Percentiles rank a stretch among this genome's conserved stretches.
These are phyloP conservation scores for Phoxinus phoxinus DNA, from an alignment of 2,113 vertebrate genomes.

Conservation along the genomic window DNA sequence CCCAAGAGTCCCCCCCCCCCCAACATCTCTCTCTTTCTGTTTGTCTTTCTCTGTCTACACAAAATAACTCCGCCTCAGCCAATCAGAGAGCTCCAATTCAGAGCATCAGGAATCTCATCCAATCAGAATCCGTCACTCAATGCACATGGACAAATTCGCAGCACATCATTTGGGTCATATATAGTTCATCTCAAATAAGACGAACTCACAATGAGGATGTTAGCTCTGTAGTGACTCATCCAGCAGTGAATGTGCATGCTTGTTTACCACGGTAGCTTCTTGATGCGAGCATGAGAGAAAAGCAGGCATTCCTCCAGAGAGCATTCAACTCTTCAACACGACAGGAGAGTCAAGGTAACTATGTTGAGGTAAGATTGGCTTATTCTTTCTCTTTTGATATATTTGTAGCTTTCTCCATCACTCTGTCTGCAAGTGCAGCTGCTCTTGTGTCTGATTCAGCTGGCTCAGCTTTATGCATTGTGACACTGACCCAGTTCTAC, in stretches of 20 bases:
- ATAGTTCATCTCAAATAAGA: constrained; percentile 84
- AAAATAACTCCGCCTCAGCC: constrained; percentile 50
- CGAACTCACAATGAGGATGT: constrained; percentile 76
- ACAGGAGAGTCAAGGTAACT: not conserved
- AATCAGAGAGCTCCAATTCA: constrained; percentile 75
- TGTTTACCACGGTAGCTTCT: constrained; percentile 8
- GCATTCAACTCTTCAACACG: not conserved
- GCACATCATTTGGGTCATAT: constrained; percentile 87
- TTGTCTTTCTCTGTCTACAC: not conserved
- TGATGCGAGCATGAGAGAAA: not conserved
- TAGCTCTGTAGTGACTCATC: constrained; percentile 70
- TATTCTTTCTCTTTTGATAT: not conserved
- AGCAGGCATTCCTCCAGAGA: not conserved
- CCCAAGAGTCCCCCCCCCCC: not conserved
- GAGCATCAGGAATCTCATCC: constrained; percentile 72
- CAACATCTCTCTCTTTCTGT: constrained; percentile 22
- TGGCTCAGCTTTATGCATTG: not conserved
- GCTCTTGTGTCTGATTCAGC: not conserved
- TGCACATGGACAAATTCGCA: constrained; percentile 81
- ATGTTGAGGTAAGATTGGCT: constrained; percentile 13
- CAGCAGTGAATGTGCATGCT: constrained; percentile 24
- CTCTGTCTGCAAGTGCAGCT: not conserved
- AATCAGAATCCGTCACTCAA: constrained; percentile 75
- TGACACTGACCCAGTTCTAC: not conserved
- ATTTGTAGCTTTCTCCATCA: not conserved